Base-by-base conservation (phyloP, 2,797 vertebrate genomes). In the Pangasius djambal region DNA sequence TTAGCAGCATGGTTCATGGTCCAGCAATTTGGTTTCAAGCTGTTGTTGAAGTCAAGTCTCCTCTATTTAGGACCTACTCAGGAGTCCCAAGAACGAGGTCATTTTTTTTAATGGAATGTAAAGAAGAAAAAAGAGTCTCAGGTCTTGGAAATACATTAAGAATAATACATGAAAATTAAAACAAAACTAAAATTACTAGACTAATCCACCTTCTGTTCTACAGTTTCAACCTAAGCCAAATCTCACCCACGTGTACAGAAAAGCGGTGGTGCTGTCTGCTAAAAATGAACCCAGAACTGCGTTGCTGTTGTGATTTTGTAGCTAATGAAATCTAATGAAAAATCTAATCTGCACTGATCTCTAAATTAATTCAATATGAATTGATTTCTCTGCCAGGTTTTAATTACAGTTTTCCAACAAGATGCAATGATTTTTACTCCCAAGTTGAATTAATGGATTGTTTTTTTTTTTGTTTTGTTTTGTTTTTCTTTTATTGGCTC, bases 311-410 rank as follows among this genome's bases (percentile, higher is more conserved):
- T 8, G 3, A 28, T 50, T 77, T 6, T 15, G 48, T 52, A 78
- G 48, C 2, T 1, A 55, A 79, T 20, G 50, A 48, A 48, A 48
- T 48, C 44, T 48, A 87, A 57, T 18, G 31, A 67, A 44, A 50
- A 87, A 52, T 65, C n/a, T 65, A 59, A 78, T 78, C 74, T 31
- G n/a, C 31, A 22, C 48, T 81, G 77, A 79, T 9, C 63, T 81
- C 15, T 87, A 50, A 52, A 87, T 78, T 50, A 65, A 78, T 63
- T 78, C 15, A 59, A 25, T 28, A 83, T 48, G 82, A 2, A 6
- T 83, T 83, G 61, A 81, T 79, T 81, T 59, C 78, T 82, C 81
- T 44, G 37, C 28, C 18, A 69, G 63, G 48, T 34, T 85, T 50
- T 85, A 34, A 85, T 69, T 84, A 69, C 6, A 31, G 67, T 48